Base-by-base conservation (phyloP, 1,140 invertebrate species). In the Capitella teleta region DNA sequence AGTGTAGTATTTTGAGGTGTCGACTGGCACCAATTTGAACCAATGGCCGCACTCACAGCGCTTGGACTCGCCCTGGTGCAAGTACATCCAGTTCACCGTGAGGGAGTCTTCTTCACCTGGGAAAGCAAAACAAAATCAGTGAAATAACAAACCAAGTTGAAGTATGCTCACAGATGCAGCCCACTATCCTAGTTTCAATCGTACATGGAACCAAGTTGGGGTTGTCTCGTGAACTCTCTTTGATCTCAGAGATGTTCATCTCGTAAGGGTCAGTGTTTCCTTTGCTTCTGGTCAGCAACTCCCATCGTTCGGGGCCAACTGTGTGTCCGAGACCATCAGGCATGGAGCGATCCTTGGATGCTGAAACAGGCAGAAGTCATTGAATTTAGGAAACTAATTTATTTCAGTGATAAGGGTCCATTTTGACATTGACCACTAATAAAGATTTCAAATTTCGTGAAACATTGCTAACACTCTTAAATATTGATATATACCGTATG, bases 11-110 rank as follows among this genome's bases (percentile, higher is more conserved):
- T n/a, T n/a, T n/a, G n/a, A n/a, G n/a, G n/a, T n/a, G n/a, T n/a
- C n/a, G n/a, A n/a, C n/a, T n/a, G n/a, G n/a, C n/a, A 53, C 79
- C 55, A 96, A 75, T 75, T 93, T 90, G 76, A 92, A 98, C 90
- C 90, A 98, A 68, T 93, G 80, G 32, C 93, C 93, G 72, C 93
- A 97, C 64, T 85, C 84, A 64, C 94, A 98, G 54, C 94, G 82
- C 61, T 86, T 86, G 30, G 87, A 82, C 57, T 83, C 79, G 16
- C 86, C 91, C 68, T 84, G 78, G 67, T 94, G 81, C 57, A 98
- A 69, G 84, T 88, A 91, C 83, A 96, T 92, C 86, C 87, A 98
- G 62, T 82, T 85, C 55, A 97, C 80, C 53, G 78, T 75, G 49
- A 82, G 81, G 18, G 86, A 78, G 65, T 97, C 92, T 72, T 92